Base-by-base conservation (phyloP, 2,797 vertebrate genomes). In the Sylvia borin region DNA sequence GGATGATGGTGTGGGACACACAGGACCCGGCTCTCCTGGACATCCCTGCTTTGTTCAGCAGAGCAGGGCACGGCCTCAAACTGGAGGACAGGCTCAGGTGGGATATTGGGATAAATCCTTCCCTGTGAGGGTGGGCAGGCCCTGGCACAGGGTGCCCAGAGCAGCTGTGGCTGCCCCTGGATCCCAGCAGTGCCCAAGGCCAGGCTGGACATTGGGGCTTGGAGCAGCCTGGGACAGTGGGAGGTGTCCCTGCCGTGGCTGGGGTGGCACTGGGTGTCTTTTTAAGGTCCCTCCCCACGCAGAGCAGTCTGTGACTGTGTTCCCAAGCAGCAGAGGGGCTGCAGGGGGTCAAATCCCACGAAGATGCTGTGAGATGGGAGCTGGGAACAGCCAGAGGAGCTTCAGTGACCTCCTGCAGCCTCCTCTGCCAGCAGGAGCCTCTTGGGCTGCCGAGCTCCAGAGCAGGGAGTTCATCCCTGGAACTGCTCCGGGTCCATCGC, bases 11-110 rank as follows among this genome's bases (percentile, higher is more conserved):
- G 6, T 31, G 25, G n/a, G 43, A 21, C 43, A 45, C 43, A 11
- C 9, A 20, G 43, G 42, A 22, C 45, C 36, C 36, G 10, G 36
- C 36, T 36, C 36, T 36, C 36, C 36, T 36, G 36, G 36, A 36
- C 36, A 36, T 36, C 36, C 36, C 36, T 36, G 36, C 36, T 36
- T 36, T 36, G 36, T 36, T 36, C 36, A 36, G 36, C 36, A 36
- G 36, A 36, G 36, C 36, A 36, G 36, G 36, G 36, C 36, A 36
- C 36, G 36, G 36, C 20, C 31, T 19, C 10, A 5, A 4, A 2
- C 19, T 31, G 50, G 5, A 15, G 6, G 15, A 34, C 6, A 9
- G 34, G 20, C 8, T 13, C 16, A 3, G 50, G 1, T 3, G 10
- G 50, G 50, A 8, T 6, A 5, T 13, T 4, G 6, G 80, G 6